Percentiles rank a stretch among this genome's conserved stretches.
phyloP scores from a whole-genome alignment of 2,797 vertebrate species.

The Pogonophryne albipinna region DNA sequence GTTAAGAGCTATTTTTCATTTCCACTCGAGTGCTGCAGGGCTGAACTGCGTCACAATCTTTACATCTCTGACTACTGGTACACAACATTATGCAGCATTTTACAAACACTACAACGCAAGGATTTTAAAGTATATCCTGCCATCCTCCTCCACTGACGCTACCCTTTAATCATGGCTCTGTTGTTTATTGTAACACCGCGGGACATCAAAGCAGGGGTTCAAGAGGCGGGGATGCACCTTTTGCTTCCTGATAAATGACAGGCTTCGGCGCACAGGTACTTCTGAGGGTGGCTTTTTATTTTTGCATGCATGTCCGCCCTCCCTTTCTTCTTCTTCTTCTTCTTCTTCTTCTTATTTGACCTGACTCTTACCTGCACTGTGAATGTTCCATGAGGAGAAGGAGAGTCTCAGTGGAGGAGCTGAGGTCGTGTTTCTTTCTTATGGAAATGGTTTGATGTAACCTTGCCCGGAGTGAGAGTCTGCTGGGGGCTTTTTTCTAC shows the following conservation, averaged over 20 bases:
- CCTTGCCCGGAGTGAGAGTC: constrained; percentile 34
- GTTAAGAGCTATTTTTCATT: constrained; percentile 41
- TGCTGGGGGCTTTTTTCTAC: constrained; percentile 14
- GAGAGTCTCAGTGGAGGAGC: constrained; percentile 30
- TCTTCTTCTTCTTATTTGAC: constrained; percentile 53
- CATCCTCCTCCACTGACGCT: constrained; percentile 17
- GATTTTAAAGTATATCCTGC: constrained; percentile 25
- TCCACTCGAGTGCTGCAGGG: constrained; percentile 9
- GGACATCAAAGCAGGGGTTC: constrained; percentile 55
- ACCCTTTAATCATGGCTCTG: constrained; percentile 49
- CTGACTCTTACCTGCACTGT: constrained; percentile 54
- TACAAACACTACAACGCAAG: constrained; percentile 3
- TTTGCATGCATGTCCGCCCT: constrained; percentile 11
- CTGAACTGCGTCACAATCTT: not conserved
- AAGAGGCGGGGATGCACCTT: constrained; percentile 43
- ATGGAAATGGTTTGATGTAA: constrained; percentile 68
- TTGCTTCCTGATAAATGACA: constrained; percentile 46
- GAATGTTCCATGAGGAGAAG: constrained; percentile 29
- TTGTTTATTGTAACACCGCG: constrained; percentile 41
- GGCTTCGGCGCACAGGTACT: constrained; percentile 7
- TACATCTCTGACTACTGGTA: not conserved
- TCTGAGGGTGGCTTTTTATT: constrained; percentile 31
- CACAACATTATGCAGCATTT: not conserved
- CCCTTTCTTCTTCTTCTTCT: no score
- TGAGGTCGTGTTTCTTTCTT: constrained; percentile 56